Percentiles rank a stretch among this genome's conserved stretches.
Conservation (phyloP, 2,888 invertebrate genomes). For the Himalopsyche tibetana region DNA sequence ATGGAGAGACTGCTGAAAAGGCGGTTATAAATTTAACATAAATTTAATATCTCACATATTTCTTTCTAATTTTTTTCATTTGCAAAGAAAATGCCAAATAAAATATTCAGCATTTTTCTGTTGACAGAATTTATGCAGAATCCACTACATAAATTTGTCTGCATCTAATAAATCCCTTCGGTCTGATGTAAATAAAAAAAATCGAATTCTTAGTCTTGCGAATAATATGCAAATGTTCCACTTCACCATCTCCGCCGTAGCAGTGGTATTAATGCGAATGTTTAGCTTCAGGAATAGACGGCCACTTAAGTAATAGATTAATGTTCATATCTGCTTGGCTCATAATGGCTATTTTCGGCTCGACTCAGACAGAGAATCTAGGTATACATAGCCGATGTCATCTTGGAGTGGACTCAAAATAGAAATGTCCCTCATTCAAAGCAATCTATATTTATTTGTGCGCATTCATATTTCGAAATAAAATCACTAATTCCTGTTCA, state of each 20-base stretch:
- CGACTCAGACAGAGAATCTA: not conserved
- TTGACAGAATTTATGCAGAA: not conserved
- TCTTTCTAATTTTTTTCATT: no score
- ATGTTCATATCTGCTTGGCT: conserved; percentile 35
- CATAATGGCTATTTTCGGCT: conserved; percentile 54
- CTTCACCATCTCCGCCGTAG: not conserved
- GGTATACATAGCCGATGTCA: conserved; percentile 48
- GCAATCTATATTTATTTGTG: conserved; percentile 59
- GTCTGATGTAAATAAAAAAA: not conserved
- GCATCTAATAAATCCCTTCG: not conserved
- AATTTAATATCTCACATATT: no score
- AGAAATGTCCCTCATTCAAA: conserved; percentile 57
- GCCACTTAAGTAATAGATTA: conserved; percentile 38
- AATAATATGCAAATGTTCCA: not conserved
- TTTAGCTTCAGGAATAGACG: conserved; percentile 37
- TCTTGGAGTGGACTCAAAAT: conserved; percentile 48
- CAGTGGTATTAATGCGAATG: not conserved
- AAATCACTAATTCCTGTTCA: conserved; percentile 44
- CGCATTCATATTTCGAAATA: conserved; percentile 36
- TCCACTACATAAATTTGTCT: not conserved
- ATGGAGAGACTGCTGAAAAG: no score
- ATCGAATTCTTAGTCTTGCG: not conserved
- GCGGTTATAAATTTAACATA: no score
- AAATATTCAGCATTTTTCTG: no score
- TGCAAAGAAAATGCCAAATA: no score